Evolutionary conservation across 2,888 invertebrate species (phyloP), one percentile per base, ranked within the genome.

Genomic region (Pasiphila rectangulata): DNA sequence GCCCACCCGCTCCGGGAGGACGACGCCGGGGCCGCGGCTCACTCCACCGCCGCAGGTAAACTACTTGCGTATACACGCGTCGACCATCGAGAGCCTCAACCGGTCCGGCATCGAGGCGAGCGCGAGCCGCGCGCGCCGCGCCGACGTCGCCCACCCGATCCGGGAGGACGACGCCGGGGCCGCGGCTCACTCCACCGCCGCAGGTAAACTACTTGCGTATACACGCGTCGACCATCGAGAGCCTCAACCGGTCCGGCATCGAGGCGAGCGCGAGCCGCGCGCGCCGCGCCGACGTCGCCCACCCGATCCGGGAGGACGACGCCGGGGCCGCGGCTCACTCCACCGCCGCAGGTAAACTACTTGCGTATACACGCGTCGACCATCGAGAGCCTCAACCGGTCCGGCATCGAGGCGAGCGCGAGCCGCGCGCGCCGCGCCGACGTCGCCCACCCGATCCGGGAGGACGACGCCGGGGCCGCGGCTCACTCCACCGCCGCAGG

Each of bases 341-440:
- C 36, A 57, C 47, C 16, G 61, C 57, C 7, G 39, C 59, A 15
- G 61, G 69, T 69, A 21, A n/a, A n/a, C n/a, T n/a, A n/a, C n/a
- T n/a, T n/a, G n/a, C n/a, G n/a, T n/a, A n/a, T n/a, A n/a, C 92
- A 95, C 57, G 94, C 95, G 0, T 92, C 95, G 0, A 95, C 95
- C 0, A 74, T 95, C 51, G 96, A 95, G 71, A 92, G 93, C 0
- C 79, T 95, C 35, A 94, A 94, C 1, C 91, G 94, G 36, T 94
- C 95, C 0, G 95, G 95, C 0, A 92, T 93, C 6, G 95, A 95
- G 56, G 95, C 95, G 1, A 92, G 92, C 59, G 92, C 94, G 0
- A 95, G 94, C 71, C 90, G 95, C 12, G 91, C 84, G 55, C 90
- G 93, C 29, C 73, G 71, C 30, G 54, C 69, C 1, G 79, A 79